These are phyloP conservation scores for Brienomyrus longianalis DNA, from an alignment of 2,113 vertebrate genomes.

Conservation along the genomic window DNA sequence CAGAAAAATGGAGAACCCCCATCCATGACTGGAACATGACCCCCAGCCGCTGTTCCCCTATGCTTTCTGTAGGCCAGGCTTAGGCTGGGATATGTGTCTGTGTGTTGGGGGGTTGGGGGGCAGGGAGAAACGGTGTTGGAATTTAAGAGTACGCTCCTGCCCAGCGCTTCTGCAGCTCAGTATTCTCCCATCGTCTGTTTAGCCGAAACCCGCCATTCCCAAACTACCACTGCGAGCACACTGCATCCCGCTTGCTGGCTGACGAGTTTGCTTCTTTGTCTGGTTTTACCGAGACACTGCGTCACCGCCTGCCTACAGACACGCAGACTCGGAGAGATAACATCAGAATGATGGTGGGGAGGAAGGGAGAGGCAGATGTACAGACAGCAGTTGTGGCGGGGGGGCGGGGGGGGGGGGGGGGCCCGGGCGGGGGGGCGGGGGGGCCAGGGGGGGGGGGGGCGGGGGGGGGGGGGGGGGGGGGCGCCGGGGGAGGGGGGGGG, in stretches of 20 bases:
- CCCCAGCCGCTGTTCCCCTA: constrained; percentile 10
- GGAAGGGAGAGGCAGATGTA: constrained; percentile 65
- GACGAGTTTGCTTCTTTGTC: constrained; percentile 74
- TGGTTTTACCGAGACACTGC: constrained; percentile 73
- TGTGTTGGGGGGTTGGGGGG: constrained; percentile 29
- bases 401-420: constrained; percentile 70
- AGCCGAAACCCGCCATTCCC: constrained; percentile 34
- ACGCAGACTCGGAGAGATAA: constrained; percentile 69
- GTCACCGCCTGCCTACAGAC: constrained; percentile 76
- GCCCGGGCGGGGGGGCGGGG: too few relatives aligned
- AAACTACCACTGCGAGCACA: constrained; percentile 29
- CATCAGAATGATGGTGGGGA: constrained; percentile 62
- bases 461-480: too few relatives aligned
- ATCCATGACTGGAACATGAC: constrained; percentile 18
- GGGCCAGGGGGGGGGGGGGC: too few relatives aligned
- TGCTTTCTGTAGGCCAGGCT: constrained; percentile 45
- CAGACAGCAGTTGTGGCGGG: constrained; percentile 60
- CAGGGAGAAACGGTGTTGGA: constrained; percentile 34
- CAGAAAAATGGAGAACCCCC: constrained; percentile 12
- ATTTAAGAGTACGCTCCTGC: constrained; percentile 51
- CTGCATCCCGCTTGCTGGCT: constrained; percentile 58
- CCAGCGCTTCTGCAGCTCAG: constrained; percentile 54
- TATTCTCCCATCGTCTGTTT: constrained; percentile 63
- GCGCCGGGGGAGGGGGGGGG: too few relatives aligned
- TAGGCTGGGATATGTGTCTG: constrained; percentile 26